Evolutionary conservation across 92 coral and sea anemone species (phyloP).

Genomic region (Zoanthus solanderi): DNA sequence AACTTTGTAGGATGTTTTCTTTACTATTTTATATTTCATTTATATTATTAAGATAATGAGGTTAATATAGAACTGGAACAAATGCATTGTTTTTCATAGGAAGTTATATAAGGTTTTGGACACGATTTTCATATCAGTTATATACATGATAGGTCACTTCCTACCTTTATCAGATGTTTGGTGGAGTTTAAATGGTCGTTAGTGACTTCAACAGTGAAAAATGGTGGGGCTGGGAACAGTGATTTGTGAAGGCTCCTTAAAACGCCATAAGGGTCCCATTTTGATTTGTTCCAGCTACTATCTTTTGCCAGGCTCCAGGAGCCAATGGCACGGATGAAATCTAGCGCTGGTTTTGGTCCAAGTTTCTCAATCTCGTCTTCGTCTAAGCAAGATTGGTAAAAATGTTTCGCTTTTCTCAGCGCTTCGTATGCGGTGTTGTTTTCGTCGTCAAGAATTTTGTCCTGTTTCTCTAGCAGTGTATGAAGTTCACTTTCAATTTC

Average conservation of each 20-base stretch:
- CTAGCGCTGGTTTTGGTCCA: slow-evolving; percentile 86
- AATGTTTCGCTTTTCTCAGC: slow-evolving; percentile 81
- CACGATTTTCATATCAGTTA: too few species aligned
- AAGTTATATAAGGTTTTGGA: too few species aligned
- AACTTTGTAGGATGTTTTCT: too few species aligned
- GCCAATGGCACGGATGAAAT: slow-evolving; percentile 82
- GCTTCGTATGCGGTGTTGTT: slow-evolving; percentile 68
- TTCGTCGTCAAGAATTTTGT: slow-evolving; percentile 58
- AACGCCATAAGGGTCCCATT: slow-evolving; percentile 83
- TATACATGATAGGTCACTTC: background rate
- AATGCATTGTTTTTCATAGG: too few species aligned
- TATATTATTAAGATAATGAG: too few species aligned
- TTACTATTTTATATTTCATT: too few species aligned
- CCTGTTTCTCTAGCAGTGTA: slow-evolving; percentile 67
- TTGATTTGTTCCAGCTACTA: slow-evolving; percentile 80
- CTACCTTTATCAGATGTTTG: slow-evolving; percentile 93
- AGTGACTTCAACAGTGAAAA: slow-evolving; percentile 98
- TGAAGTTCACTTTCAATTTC: slow-evolving; percentile 79
- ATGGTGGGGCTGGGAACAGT: slow-evolving; percentile 96
- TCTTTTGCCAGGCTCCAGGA: slow-evolving; percentile 93
- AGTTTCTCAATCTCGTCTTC: slow-evolving; percentile 76
- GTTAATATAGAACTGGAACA: too few species aligned
- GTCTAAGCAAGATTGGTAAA: slow-evolving; percentile 90
- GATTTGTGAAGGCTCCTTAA: slow-evolving; percentile 81
- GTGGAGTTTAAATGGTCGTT: slow-evolving; percentile 98